phyloP scores from a whole-genome alignment of 2,888 invertebrate genomes.

The Alloscopus bannaensis region DNA sequence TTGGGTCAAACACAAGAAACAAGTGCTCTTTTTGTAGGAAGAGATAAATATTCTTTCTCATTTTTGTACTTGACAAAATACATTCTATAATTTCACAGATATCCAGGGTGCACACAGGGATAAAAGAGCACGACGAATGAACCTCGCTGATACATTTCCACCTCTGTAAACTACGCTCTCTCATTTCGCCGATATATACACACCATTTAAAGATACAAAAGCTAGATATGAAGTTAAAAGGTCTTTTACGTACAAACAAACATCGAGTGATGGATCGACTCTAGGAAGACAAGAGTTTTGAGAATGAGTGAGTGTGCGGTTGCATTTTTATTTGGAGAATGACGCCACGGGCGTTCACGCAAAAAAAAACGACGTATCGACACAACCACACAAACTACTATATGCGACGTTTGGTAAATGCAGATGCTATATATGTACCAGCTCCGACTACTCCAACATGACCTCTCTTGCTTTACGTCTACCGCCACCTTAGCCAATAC shows the following conservation, averaged over 20 bases:
- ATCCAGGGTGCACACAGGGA: conserved; percentile 1
- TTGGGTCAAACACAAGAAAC: neutral
- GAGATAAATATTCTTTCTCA: conserved; percentile 27
- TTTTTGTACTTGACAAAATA: conserved; percentile 35
- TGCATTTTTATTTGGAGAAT: conserved; percentile 38
- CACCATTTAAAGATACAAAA: conserved; percentile 4
- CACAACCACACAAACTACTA: conserved; percentile 39
- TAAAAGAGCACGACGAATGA: neutral
- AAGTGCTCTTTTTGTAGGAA: conserved; percentile 30
- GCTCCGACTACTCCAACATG: too few species aligned
- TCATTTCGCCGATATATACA: neutral
- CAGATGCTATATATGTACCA: too few species aligned
- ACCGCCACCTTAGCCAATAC: conserved; percentile 17
- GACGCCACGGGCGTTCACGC: conserved; percentile 58
- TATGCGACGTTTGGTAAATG: too few species aligned
- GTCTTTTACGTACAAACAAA: neutral
- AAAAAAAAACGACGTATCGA: conserved; percentile 31
- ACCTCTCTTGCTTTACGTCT: conserved; percentile 51
- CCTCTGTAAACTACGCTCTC: neutral
- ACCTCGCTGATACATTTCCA: neutral
- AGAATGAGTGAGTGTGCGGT: too few species aligned
- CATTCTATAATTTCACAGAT: conserved; percentile 26
- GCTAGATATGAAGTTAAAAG: conserved; percentile 5
- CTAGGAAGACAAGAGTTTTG: too few species aligned
- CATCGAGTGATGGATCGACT: neutral